These are phyloP conservation scores for Sylvilagus floridanus DNA, from an alignment of 2,797 vertebrate species.

Conservation along the genomic window DNA sequence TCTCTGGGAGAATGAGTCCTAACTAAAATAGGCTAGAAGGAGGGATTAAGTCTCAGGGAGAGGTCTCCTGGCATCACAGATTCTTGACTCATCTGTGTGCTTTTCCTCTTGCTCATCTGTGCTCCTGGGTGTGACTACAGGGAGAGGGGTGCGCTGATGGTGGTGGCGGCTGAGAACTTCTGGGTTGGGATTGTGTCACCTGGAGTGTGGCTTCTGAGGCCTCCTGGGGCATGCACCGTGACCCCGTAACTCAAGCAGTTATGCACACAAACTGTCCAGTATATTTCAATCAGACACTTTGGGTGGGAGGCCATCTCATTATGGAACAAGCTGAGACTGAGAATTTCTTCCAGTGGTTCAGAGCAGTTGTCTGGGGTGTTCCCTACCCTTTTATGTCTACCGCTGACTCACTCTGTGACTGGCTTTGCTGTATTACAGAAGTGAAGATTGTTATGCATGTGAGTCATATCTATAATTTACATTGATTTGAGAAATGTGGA, in stretches of 20 bases:
- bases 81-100: too few species aligned
- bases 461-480: constrained; percentile 21
- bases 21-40: not conserved
- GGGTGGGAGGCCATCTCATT: not conserved
- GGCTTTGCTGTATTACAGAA: not conserved
- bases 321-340: not conserved
- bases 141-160: not conserved
- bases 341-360: not conserved
- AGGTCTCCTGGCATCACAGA: not conserved
- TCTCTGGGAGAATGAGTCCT: not conserved
- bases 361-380: not conserved
- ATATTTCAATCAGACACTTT: not conserved
- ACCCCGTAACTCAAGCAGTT: not conserved
- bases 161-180: not conserved
- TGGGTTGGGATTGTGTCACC: not conserved
- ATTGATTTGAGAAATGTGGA: not conserved
- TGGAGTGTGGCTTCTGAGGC: constrained; percentile 22
- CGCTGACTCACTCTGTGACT: constrained; percentile 64
- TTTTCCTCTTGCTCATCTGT: not conserved
- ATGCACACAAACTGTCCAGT: not conserved
- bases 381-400: not conserved
- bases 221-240: too few species aligned
- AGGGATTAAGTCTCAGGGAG: not conserved
- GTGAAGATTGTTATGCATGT: not conserved
- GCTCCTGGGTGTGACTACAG: not conserved